Conservation (phyloP, 2,797 vertebrate species). For the Scolopax bukidnonensis region DNA sequence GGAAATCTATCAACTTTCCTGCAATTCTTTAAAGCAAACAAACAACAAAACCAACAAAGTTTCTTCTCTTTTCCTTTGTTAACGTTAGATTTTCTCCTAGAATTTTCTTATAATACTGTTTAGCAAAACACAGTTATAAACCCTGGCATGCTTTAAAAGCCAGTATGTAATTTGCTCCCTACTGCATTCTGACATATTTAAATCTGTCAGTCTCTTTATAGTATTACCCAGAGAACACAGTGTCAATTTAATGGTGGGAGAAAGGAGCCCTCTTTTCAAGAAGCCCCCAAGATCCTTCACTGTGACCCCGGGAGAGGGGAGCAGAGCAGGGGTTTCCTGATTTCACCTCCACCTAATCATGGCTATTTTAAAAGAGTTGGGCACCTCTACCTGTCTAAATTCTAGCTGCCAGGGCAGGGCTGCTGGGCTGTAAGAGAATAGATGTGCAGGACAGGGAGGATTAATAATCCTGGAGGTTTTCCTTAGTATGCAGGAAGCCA, state of each 20-base stretch:
- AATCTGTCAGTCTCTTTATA: background rate
- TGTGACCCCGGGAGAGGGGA: background rate
- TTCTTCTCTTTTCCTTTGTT: background rate
- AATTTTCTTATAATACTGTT: background rate
- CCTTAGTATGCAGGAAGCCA: conserved; percentile 51
- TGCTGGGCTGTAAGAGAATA: background rate
- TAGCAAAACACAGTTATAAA: background rate
- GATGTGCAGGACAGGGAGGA: background rate
- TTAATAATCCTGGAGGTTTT: conserved; percentile 37
- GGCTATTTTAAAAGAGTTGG: background rate
- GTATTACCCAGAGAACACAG: background rate
- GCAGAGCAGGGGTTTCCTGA: background rate
- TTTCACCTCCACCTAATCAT: background rate
- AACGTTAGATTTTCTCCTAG: background rate
- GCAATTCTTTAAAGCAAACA: background rate
- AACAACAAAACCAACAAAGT: background rate
- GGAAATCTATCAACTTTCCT: background rate
- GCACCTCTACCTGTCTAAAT: background rate
- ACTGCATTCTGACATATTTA: background rate
- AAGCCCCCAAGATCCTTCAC: background rate
- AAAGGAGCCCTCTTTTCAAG: background rate
- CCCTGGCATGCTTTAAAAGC: background rate
- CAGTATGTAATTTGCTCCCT: background rate
- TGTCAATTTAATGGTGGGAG: accelerated
- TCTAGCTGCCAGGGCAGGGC: background rate